Conservation (phyloP, 2,113 vertebrate genomes). For the Myanophis thanlyinensis region DNA sequence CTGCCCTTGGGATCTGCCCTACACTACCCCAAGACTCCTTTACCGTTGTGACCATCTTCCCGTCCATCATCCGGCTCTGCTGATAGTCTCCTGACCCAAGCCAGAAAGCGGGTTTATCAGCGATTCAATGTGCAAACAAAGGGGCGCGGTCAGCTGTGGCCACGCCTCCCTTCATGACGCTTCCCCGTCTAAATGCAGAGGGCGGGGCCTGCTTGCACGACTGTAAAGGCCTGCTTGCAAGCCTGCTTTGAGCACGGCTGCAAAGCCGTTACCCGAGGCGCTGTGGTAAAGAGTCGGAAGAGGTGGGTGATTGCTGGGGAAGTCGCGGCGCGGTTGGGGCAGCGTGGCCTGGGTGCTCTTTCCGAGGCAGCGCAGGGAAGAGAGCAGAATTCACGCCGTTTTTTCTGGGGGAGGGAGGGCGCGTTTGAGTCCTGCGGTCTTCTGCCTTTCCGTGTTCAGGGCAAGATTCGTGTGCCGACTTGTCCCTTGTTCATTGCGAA, state of each 20-base stretch:
- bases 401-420: neutral
- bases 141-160: neutral
- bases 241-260: neutral
- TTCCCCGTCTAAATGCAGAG: no score
- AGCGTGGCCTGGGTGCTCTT: no score
- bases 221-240: no score
- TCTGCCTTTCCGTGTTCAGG: neutral
- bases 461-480: neutral
- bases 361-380: neutral
- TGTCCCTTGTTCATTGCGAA: neutral
- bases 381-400: neutral
- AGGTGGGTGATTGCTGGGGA: neutral
- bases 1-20: neutral
- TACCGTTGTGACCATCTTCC: neutral
- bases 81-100: neutral
- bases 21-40: neutral
- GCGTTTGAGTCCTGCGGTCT: neutral
- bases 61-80: neutral
- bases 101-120: neutral
- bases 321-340: neutral
- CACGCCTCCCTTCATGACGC: neutral
- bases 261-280: accelerated
- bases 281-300: neutral
- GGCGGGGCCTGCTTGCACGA: neutral
- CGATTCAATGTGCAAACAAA: neutral